Evolutionary conservation across 2,888 invertebrate species (phyloP).

Genomic region (Pyrocoelia pectoralis): DNA sequence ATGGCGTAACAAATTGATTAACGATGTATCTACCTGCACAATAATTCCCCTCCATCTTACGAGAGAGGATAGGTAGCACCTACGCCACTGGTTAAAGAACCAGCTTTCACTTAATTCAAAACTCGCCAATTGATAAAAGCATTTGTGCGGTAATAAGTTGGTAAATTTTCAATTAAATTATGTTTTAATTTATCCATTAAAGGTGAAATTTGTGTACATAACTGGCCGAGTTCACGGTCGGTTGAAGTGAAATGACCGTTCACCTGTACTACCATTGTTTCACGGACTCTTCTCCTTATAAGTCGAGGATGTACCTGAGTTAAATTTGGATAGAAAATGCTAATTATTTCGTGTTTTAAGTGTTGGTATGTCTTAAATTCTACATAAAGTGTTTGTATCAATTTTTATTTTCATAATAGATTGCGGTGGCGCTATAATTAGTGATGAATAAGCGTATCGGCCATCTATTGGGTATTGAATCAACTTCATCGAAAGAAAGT

Average conservation of each 20-base stretch:
- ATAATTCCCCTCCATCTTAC: background rate
- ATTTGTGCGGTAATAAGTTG: background rate
- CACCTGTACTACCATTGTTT: slow-evolving; percentile 27
- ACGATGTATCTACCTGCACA: background rate
- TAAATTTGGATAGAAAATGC: background rate
- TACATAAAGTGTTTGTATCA: background rate
- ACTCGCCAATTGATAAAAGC: background rate
- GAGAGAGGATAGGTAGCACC: background rate
- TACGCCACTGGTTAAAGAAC: background rate
- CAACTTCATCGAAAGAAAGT: background rate
- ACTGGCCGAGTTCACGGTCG: slow-evolving; percentile 33
- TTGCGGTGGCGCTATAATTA: slow-evolving; percentile 9
- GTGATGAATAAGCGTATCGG: background rate
- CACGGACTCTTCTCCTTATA: background rate
- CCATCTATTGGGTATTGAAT: slow-evolving; percentile 2
- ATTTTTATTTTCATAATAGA: slow-evolving; percentile 3
- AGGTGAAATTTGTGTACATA: slow-evolving; percentile 20
- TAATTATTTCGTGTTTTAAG: too few relatives aligned
- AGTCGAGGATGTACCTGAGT: background rate
- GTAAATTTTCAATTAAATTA: background rate
- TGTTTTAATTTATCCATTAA: slow-evolving; percentile 3
- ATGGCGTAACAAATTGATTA: background rate
- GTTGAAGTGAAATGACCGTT: slow-evolving; percentile 25
- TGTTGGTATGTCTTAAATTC: too few relatives aligned
- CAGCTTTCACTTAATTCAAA: background rate